Percentiles rank a stretch among this genome's conserved stretches.
Evolutionary conservation across 2,888 invertebrate species (phyloP).

Genomic region (Rhingia rostrata): DNA sequence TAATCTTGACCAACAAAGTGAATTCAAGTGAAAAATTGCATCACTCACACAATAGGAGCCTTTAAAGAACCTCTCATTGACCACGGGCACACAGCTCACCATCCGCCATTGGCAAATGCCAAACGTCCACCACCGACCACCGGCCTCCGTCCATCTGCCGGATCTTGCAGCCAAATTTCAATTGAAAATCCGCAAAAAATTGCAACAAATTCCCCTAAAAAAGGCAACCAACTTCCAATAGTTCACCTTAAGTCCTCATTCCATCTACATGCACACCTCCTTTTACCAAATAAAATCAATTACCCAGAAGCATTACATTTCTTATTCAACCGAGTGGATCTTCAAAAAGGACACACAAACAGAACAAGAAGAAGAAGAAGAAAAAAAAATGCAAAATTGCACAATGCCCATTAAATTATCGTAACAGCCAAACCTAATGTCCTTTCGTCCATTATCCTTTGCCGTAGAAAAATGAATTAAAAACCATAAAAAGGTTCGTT

Average conservation of each 20-base stretch:
- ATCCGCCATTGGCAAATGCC: conserved; percentile 35
- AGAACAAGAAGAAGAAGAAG: neutral
- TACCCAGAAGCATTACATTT: conserved; percentile 64
- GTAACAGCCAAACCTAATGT: conserved; percentile 61
- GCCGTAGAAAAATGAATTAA: conserved; percentile 29
- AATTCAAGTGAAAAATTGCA: conserved; percentile 57
- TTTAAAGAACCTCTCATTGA: conserved; percentile 17
- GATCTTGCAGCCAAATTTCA: conserved; percentile 55
- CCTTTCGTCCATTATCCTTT: conserved; percentile 5
- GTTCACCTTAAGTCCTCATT: conserved; percentile 30
- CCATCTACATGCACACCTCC: conserved; percentile 53
- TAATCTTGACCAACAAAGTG: conserved; percentile 32
- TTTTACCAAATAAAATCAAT: conserved; percentile 71
- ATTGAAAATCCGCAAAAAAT: conserved; percentile 67
- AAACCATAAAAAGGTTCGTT: conserved; percentile 72
- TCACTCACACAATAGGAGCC: conserved; percentile 12
- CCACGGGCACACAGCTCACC: conserved; percentile 43
- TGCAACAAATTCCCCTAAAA: conserved; percentile 41
- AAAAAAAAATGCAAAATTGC: conserved; percentile 36
- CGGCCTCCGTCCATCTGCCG: conserved; percentile 65
- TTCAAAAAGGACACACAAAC: neutral
- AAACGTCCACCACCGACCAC: conserved; percentile 13
- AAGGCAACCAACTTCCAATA: conserved; percentile 12
- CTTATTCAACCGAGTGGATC: conserved; percentile 21
- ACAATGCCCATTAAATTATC: conserved; percentile 72